Conservation (phyloP, 2,113 vertebrate genomes). For the Phrynosoma blainvillii region DNA sequence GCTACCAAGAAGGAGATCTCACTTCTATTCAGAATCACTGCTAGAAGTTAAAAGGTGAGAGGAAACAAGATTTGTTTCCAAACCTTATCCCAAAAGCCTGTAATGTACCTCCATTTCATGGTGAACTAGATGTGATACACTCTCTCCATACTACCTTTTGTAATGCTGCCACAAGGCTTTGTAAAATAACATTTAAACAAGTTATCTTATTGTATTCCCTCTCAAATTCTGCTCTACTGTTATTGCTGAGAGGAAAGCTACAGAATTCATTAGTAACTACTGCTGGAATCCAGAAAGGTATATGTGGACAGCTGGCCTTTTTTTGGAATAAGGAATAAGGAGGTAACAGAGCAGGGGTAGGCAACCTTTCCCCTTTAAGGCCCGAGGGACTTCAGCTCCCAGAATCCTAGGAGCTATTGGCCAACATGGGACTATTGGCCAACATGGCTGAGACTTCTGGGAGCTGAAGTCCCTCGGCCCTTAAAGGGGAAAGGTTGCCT, state of each 20-base stretch:
- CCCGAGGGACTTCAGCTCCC: too few relatives aligned
- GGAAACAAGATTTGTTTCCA: constrained; percentile 31
- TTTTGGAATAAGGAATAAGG: neutral
- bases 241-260: neutral
- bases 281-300: neutral
- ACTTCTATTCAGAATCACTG: neutral
- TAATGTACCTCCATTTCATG: neutral
- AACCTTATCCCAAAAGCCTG: neutral
- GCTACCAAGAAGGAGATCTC: neutral
- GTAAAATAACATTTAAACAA: constrained; percentile 22
- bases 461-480: too few relatives aligned
- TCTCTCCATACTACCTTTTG: neutral
- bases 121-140: neutral
- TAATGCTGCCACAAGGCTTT: neutral
- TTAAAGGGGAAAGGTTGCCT: too few relatives aligned
- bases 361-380: too few relatives aligned
- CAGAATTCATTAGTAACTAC: neutral
- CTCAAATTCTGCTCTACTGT: constrained; percentile 9
- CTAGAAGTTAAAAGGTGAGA: constrained; percentile 16
- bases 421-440: too few relatives aligned
- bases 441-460: too few relatives aligned
- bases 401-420: too few relatives aligned
- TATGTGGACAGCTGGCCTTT: neutral
- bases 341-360: neutral
- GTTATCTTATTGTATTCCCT: neutral